Evolutionary conservation across 2,888 invertebrate genomes (phyloP).

Genomic region (Orthosia incerta): DNA sequence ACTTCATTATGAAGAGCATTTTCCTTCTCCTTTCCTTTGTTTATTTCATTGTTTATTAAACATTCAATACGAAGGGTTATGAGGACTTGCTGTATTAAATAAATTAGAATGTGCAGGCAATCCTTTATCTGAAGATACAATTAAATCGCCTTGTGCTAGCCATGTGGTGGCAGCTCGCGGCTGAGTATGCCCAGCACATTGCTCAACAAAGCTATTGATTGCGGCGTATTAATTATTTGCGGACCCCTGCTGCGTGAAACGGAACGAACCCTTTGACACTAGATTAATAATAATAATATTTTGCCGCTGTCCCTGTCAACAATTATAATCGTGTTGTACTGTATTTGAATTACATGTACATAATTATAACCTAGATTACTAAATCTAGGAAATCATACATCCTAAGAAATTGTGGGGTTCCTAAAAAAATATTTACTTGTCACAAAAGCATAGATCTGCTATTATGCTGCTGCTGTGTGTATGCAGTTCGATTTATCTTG

Average conservation of each 20-base stretch:
- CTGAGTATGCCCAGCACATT: neutral
- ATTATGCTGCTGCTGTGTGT: neutral
- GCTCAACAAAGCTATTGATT: constrained; percentile 15
- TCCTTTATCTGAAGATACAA: neutral
- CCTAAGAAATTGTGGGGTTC: neutral
- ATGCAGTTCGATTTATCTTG: neutral
- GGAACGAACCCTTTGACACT: neutral
- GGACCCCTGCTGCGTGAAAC: neutral
- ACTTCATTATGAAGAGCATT: neutral
- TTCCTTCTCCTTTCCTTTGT: neutral
- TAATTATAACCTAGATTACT: neutral
- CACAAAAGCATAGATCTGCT: neutral
- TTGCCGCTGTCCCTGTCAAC: neutral
- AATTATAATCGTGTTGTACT: neutral
- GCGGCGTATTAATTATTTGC: neutral
- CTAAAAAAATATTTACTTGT: neutral
- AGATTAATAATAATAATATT: neutral
- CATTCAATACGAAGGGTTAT: neutral
- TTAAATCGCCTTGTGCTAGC: neutral
- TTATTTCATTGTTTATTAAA: neutral
- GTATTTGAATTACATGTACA: neutral
- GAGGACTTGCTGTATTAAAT: neutral
- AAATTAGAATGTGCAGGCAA: constrained; percentile 1
- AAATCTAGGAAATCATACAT: neutral
- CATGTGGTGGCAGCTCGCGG: constrained; percentile 2